Evolutionary conservation across 2,113 vertebrate species (phyloP).

Genomic region (Aldabrachelys gigantea): DNA sequence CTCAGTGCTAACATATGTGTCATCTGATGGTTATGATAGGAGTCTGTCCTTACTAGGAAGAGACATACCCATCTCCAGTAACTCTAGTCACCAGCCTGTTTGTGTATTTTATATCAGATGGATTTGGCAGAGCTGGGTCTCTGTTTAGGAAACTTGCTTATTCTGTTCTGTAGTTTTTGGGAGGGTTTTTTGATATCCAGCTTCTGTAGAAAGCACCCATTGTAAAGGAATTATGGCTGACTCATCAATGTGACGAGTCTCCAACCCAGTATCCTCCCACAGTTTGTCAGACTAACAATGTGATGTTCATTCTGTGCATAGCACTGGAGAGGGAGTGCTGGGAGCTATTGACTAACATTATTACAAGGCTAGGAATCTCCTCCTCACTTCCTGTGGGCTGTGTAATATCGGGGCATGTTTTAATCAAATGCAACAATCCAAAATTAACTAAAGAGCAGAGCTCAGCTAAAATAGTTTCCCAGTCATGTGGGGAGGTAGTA

Average conservation of each 20-base stretch:
- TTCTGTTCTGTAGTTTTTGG: not conserved
- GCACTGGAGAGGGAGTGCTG: constrained; percentile 18
- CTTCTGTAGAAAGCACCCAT: constrained; percentile 34
- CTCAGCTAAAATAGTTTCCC: constrained; percentile 49
- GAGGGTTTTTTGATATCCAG: not conserved
- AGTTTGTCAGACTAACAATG: not conserved
- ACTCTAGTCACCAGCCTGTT: not conserved
- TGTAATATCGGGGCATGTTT: constrained; percentile 15
- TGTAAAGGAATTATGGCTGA: constrained; percentile 43
- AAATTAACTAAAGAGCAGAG: constrained; percentile 12
- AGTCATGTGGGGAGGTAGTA: constrained; percentile 34
- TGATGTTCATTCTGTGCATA: not conserved
- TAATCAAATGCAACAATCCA: constrained; percentile 48
- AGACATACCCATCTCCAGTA: not conserved
- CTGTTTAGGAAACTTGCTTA: not conserved
- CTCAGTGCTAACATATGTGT: not conserved
- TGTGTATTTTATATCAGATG: not conserved
- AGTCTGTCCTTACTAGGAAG: not conserved
- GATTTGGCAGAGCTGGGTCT: not conserved
- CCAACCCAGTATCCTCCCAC: constrained; percentile 55
- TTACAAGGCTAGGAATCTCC: constrained; percentile 39
- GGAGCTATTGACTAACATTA: constrained; percentile 38
- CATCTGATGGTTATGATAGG: not conserved
- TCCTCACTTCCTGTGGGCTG: constrained; percentile 55
- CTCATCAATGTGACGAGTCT: constrained; percentile 27